Base-by-base conservation (phyloP, 1,140 invertebrate species). In the Bombus vancouverensis region DNA sequence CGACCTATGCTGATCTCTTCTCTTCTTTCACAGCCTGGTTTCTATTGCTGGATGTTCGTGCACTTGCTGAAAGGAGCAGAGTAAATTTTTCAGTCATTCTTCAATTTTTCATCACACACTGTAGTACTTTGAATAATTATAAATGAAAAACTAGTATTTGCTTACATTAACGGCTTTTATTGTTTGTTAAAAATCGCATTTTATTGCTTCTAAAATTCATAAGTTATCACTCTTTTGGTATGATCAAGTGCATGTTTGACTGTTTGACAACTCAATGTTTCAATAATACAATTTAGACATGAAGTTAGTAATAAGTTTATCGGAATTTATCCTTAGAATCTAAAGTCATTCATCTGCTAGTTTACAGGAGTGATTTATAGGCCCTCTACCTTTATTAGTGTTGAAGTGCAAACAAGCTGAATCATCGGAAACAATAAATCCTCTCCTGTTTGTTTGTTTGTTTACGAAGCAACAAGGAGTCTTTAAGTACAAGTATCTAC, bases 1-100 rank as follows among this genome's bases (percentile, higher is more conserved):
- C 83, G 88, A 89, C 74, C 80, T 78, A 73, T 37, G 59, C 57
- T 32, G 85, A 87, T 87, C 47, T 81, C 37, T 81, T 25, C 59
- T 76, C 37, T 74, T 47, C 74, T 53, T 53, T 62, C 25, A 62
- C 34, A 39, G 65, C 25, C 32, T 80, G 42, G 13, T 70, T 80
- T 42, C 37, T 62, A 65, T 66, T 32, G 32, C 37, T 66, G 59
- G 5, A 68, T 25, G 3, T 34, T 32, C 39, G 4, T 28, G 32
- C 42, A 70, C 32, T 80, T 34, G 65, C 8, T 80, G 32, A 44
- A 66, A 39, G 3, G 57, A n/a, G 1, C 28, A 42, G n/a, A 74
- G 5, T 39, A 42, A 25, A 68, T 68, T 25, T 22, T 37, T 37
- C 32, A 37, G 3, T 25, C 28, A 8, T 72, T 15, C 3, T n/a